phyloP scores from a whole-genome alignment of 2,797 vertebrate species.

The Lacerta bilineata region DNA sequence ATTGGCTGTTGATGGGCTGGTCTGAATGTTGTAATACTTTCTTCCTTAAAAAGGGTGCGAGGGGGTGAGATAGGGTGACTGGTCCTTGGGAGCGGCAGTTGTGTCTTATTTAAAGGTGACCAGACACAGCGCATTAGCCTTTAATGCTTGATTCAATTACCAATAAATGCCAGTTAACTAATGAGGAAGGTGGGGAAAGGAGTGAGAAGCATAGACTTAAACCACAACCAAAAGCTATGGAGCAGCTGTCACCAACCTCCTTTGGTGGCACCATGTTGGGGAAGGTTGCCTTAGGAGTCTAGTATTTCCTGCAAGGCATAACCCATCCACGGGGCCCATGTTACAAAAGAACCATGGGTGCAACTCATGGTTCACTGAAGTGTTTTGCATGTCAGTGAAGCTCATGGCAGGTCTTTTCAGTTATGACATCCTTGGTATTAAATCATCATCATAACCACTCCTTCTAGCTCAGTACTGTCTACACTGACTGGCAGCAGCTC shows the following conservation, averaged over 20 bases:
- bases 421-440: too few relatives aligned
- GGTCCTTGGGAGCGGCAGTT: slow-evolving; percentile 50
- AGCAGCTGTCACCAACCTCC: not conserved
- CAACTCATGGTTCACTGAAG: too few relatives aligned
- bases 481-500: too few relatives aligned
- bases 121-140: slow-evolving; percentile 76
- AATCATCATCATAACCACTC: too few relatives aligned
- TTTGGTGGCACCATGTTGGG: too few relatives aligned
- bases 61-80: slow-evolving; percentile 22
- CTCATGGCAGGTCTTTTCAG: too few relatives aligned
- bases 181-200: not conserved
- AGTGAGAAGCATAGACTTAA: not conserved
- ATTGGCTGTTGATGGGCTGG: slow-evolving; percentile 61
- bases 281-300: too few relatives aligned
- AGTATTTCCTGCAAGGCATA: too few relatives aligned
- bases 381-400: too few relatives aligned
- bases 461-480: too few relatives aligned
- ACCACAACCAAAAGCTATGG: not conserved
- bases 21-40: slow-evolving; percentile 53
- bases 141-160: slow-evolving; percentile 69
- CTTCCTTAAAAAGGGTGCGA: slow-evolving; percentile 29
- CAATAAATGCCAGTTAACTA: slow-evolving; percentile 54
- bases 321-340: too few relatives aligned
- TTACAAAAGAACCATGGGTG: too few relatives aligned
- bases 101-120: slow-evolving; percentile 76